Base-by-base conservation (phyloP, 2,113 vertebrate genomes). In the Dasyprocta punctata region DNA sequence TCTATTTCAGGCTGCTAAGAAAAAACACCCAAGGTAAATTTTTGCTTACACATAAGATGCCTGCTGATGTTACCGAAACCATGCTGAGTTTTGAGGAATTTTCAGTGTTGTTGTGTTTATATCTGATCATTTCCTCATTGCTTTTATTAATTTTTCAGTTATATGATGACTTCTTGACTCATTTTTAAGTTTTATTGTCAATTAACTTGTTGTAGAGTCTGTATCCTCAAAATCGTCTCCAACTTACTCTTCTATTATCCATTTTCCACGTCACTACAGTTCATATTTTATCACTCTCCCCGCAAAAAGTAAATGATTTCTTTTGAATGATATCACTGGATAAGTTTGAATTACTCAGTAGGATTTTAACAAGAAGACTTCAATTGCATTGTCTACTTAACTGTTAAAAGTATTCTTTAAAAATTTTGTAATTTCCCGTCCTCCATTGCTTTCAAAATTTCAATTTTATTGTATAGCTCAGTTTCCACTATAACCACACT, bases 371-470 rank as follows among this genome's bases (percentile, higher is more conserved):
- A 89, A 47, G 7, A 86, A 86, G 7, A 56, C 5, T 12, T 0
- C 13, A 65, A 54, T 38, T 58, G 63, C 16, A n/a, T 11, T 36
- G 77, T 84, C 3, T 60, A n/a, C 3, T 44, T 54, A 88, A 75
- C 5, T 12, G 58, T 56, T 78, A 26, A 58, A 89, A 47, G 44
- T 12, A 36, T 26, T 90, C 6, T 86, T 65, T 60, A 56, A 89
- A 81, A 80, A 69, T 28, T 38, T 41, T 75, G 24, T 69, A 41
- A 89, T 13, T 0, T 80, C 17, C 1, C 36, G 8, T 26, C 33
- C 20, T 91, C 38, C 33, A 94, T 61, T 71, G 61, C 87, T 94
- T 85, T 96, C 52, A 88, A 86, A 95, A 67, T 54, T 80, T 11
- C 8, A 61, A 22, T 60, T 81, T 58, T 54, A 41, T 67, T 65